phyloP scores from a whole-genome alignment of 2,888 invertebrate species.

The Myopa testacea region DNA sequence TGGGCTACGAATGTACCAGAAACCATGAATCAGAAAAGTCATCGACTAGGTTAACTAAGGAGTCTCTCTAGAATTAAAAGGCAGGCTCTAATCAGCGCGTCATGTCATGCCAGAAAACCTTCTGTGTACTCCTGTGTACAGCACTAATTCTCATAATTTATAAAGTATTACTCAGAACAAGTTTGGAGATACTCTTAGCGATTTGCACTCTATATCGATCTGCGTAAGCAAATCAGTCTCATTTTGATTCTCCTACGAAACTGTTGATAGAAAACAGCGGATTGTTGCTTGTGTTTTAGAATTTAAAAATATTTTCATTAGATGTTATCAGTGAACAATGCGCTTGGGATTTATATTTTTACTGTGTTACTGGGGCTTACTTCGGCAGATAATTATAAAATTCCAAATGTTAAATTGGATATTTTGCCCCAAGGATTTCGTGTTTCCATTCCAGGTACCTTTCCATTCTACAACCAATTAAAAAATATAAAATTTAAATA shows the following conservation, averaged over 20 bases:
- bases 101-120: no score
- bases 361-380: neutral
- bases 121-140: no score
- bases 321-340: slow-evolving; percentile 18
- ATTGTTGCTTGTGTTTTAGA: neutral
- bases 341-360: neutral
- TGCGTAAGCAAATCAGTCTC: slow-evolving; percentile 18
- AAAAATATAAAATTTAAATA: neutral
- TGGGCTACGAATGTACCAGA: no score
- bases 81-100: no score
- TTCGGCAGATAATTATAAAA: slow-evolving; percentile 47
- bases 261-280: slow-evolving; percentile 11
- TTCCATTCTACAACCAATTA: neutral
- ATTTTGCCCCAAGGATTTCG: slow-evolving; percentile 55
- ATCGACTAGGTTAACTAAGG: no score
- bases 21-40: no score
- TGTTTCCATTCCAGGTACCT: slow-evolving; percentile 60
- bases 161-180: slow-evolving; percentile 18
- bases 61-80: no score
- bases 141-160: no score
- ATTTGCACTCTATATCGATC: neutral
- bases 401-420: slow-evolving; percentile 54
- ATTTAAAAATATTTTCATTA: neutral
- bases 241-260: neutral
- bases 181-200: slow-evolving; percentile 25